Evolutionary conservation across 2,113 vertebrate genomes (phyloP), one percentile per base, ranked within the genome.

Genomic region (Oostethus manadensis): DNA sequence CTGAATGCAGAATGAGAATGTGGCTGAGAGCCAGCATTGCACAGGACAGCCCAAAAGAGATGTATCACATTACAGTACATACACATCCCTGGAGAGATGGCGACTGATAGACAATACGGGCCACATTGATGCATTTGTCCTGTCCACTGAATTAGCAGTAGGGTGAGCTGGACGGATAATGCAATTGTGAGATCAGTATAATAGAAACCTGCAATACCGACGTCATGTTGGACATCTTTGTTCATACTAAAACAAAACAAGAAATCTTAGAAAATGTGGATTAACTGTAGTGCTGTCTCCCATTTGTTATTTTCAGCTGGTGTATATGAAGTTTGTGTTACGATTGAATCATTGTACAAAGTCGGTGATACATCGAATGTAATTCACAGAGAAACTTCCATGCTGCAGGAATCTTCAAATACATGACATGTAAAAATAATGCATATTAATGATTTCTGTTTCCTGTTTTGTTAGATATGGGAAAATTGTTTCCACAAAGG

Each of bases 401-500:
- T 58, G 10, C 21, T 15, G 62, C 40, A 35, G 33, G 23, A 26
- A 26, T 5, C 23, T 26, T n/a, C n/a, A n/a, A 26, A 26, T 33
- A 33, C 29, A 33, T 33, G 29, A 29, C 7, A 42, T 42, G 13
- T 13, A 42, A 42, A 42, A 14, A 13, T 42, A 42, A 42, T 42
- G 38, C 13, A 42, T 42, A 20, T n/a, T 49, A 5, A 38, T 47
- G 16, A 8, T 33, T 18, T 26, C 18, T 38, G 51, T n/a, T 50
- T 17, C 3, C 11, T 51, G 15, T 51, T 72, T 76, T 83, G 71
- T 59, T 78, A 97, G 94, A 50, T 96, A 94, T 33, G 94, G 94
- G 74, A 97, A 96, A 87, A 97, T 97, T 16, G 93, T 97, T 47
- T 97, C 94, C 64, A 97, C 94, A 6, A 97, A 96, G 76, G 93